phyloP scores from a whole-genome alignment of 1,140 invertebrate species.

The Rhynchophorus ferrugineus region DNA sequence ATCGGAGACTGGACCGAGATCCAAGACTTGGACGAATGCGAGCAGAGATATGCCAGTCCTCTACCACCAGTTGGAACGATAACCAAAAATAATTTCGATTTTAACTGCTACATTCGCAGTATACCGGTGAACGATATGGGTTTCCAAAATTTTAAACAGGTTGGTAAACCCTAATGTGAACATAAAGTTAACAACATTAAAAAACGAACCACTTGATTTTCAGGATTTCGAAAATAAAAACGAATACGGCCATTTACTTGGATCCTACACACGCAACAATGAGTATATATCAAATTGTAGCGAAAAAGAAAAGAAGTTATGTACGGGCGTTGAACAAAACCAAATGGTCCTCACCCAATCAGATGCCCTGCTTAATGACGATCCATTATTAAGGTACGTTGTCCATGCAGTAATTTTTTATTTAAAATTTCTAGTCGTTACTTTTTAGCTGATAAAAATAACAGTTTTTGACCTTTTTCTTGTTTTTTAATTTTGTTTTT shows the following conservation, averaged over 20 bases:
- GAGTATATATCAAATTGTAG: slow-evolving; percentile 11
- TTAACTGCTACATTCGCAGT: slow-evolving; percentile 30
- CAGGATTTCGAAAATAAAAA: slow-evolving; percentile 17
- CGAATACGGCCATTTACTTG: slow-evolving; percentile 32
- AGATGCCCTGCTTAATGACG: slow-evolving; percentile 34
- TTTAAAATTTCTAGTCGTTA: no score
- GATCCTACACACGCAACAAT: slow-evolving; percentile 17
- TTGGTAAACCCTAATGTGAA: no score
- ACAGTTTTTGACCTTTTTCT: not conserved
- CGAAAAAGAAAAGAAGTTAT: slow-evolving; percentile 8
- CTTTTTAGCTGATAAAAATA: slow-evolving; percentile 10
- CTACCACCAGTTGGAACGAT: slow-evolving; percentile 31
- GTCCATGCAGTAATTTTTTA: no score
- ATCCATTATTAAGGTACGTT: slow-evolving; percentile 32
- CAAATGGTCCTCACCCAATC: slow-evolving; percentile 31
- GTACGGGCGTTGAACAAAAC: slow-evolving; percentile 24
- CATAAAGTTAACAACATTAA: no score
- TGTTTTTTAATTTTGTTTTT: not conserved
- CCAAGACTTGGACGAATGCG: slow-evolving; percentile 4
- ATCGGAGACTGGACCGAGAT: slow-evolving; percentile 25
- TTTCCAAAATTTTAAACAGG: slow-evolving; percentile 23
- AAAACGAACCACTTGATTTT: no score
- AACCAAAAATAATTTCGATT: slow-evolving; percentile 27
- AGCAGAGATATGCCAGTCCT: not conserved
- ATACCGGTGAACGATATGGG: slow-evolving; percentile 19